phyloP scores from a whole-genome alignment of 2,113 vertebrate genomes.

The Syngnathus floridae region DNA sequence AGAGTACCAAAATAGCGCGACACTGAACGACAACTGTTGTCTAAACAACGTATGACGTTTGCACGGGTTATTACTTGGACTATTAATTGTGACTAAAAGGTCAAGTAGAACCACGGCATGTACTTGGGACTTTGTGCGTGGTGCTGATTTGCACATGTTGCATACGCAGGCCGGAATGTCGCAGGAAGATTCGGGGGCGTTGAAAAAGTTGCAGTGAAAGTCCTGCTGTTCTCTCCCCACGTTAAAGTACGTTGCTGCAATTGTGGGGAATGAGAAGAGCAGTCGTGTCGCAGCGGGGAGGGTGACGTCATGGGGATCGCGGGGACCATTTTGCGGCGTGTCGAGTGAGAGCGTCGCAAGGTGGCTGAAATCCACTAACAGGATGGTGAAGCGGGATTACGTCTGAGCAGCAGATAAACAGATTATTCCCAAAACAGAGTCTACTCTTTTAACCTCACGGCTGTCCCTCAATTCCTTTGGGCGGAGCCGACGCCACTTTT shows the following conservation, averaged over 20 bases:
- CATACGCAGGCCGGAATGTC: too few species aligned
- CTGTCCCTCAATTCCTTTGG: slow-evolving; percentile 14
- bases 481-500: background rate
- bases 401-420: slow-evolving; percentile 85
- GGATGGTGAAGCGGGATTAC: slow-evolving; percentile 90
- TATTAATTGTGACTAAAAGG: background rate
- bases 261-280: too few species aligned
- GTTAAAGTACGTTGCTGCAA: too few species aligned
- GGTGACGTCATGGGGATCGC: background rate
- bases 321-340: background rate
- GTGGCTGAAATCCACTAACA: slow-evolving; percentile 78
- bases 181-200: too few species aligned
- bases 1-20: background rate
- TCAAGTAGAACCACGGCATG: background rate
- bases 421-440: slow-evolving; percentile 84
- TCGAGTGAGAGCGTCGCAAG: too few species aligned
- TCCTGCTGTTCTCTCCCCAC: too few species aligned
- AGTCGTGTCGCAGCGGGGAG: too few species aligned
- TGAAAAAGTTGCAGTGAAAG: too few species aligned
- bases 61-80: background rate
- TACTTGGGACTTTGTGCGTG: too few species aligned
- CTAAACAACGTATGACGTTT: background rate
- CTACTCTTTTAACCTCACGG: slow-evolving; percentile 68
- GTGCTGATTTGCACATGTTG: too few species aligned
- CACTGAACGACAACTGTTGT: background rate